A percentile compares a stretch with the other conserved stretches of the same genome.
phyloP scores from a whole-genome alignment of 2,888 invertebrate genomes.

The Actias luna region DNA sequence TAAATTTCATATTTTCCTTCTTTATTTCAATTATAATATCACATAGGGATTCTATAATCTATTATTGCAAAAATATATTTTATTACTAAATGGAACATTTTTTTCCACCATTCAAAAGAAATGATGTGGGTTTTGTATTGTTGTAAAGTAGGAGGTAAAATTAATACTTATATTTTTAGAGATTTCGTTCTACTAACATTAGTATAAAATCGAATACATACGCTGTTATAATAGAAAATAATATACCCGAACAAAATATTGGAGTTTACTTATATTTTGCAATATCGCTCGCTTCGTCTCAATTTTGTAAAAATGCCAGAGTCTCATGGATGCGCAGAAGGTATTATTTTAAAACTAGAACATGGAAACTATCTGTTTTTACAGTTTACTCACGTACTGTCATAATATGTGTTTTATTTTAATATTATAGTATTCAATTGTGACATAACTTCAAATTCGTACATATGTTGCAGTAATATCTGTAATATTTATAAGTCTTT shows the following conservation, averaged over 20 bases:
- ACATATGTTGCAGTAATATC: no score
- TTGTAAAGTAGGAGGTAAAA: not conserved
- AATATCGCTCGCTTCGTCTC: conserved; percentile 37
- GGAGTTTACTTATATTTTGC: conserved; percentile 46
- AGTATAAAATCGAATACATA: not conserved
- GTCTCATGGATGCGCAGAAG: conserved; percentile 28
- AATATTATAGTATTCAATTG: conserved; percentile 15
- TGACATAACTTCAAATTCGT: not conserved
- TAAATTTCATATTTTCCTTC: no score
- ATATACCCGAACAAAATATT: conserved; percentile 26
- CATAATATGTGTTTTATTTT: conserved; percentile 24
- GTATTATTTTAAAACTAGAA: conserved; percentile 39
- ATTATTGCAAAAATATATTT: no score
- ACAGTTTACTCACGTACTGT: conserved; percentile 38
- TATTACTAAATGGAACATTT: no score
- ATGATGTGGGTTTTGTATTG: not conserved
- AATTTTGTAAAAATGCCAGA: conserved; percentile 33
- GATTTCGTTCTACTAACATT: not conserved
- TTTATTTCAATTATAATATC: no score
- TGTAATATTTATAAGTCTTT: no score
- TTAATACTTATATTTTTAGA: not conserved
- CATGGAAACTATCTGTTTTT: conserved; percentile 27
- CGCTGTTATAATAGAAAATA: not conserved
- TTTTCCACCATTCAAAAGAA: no score
- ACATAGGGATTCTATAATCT: no score